Evolutionary conservation across 2,888 invertebrate genomes (phyloP).

Genomic region (Hydrotaea diabolus): DNA sequence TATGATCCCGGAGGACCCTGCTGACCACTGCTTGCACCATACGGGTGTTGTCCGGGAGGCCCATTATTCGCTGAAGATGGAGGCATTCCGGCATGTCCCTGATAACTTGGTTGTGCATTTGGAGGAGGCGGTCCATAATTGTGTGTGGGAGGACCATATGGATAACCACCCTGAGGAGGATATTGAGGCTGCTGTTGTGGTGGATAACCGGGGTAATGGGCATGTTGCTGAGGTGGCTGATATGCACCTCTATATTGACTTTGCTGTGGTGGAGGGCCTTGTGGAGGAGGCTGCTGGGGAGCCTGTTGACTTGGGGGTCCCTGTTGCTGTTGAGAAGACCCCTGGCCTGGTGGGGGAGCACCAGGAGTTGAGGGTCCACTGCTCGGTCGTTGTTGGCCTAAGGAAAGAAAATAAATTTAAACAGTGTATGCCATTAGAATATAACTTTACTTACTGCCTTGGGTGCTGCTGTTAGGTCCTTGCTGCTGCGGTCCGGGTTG

Average conservation of each 20-base stretch:
- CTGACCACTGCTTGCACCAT: slow-evolving; percentile 81
- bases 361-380: slow-evolving; percentile 72
- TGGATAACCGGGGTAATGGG: slow-evolving; percentile 82
- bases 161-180: slow-evolving; percentile 84
- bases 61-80: slow-evolving; percentile 78
- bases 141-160: slow-evolving; percentile 80
- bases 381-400: slow-evolving; percentile 83
- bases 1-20: slow-evolving; percentile 81
- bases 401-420: slow-evolving; percentile 34
- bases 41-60: slow-evolving; percentile 80
- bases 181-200: slow-evolving; percentile 82
- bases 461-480: slow-evolving; percentile 62
- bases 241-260: slow-evolving; percentile 82
- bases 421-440: background rate
- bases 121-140: slow-evolving; percentile 83
- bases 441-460: slow-evolving; percentile 70
- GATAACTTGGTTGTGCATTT: slow-evolving; percentile 83
- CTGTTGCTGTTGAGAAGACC: slow-evolving; percentile 66
- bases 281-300: slow-evolving; percentile 83
- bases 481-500: slow-evolving; percentile 50
- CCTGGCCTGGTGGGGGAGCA: slow-evolving; percentile 71
- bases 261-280: slow-evolving; percentile 83
- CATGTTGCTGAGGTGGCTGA: slow-evolving; percentile 82
- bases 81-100: slow-evolving; percentile 81
- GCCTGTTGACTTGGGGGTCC: slow-evolving; percentile 73